Conservation (phyloP, 64 coral and sea anemone species). For the Stichodactyla helianthus region DNA sequence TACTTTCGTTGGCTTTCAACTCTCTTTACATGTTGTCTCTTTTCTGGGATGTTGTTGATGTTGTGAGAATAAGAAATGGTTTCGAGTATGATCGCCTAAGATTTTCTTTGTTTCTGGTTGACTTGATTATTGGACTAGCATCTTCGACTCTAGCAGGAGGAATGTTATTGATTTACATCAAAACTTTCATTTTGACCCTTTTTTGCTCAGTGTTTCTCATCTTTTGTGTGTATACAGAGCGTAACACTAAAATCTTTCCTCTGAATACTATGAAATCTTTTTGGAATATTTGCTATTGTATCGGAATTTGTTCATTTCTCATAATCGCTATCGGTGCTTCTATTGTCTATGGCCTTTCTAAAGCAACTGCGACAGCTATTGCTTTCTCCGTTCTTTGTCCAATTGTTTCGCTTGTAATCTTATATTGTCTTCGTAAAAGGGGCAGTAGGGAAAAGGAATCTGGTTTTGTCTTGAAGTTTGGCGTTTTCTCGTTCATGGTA, state of each 20-base stretch:
- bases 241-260: not conserved
- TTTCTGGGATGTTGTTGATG: slow-evolving; percentile 5
- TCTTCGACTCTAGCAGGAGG: not conserved
- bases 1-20: not conserved
- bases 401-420: not conserved
- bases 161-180: not conserved
- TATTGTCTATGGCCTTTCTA: not conserved
- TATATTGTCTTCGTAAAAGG: no score
- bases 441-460: not conserved
- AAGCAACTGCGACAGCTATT: not conserved
- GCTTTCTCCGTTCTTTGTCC: not conserved
- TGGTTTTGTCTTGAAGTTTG: not conserved
- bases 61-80: not conserved
- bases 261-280: no score
- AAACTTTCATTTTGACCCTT: not conserved
- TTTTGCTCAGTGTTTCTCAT: not conserved
- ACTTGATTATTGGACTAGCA: not conserved
- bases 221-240: not conserved
- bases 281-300: not conserved
- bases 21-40: not conserved
- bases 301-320: not conserved
- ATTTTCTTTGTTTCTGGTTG: not conserved
- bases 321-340: not conserved
- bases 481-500: not conserved
- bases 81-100: not conserved